Conservation (phyloP, 2,888 invertebrate genomes). For the Plagodis dolabraria region DNA sequence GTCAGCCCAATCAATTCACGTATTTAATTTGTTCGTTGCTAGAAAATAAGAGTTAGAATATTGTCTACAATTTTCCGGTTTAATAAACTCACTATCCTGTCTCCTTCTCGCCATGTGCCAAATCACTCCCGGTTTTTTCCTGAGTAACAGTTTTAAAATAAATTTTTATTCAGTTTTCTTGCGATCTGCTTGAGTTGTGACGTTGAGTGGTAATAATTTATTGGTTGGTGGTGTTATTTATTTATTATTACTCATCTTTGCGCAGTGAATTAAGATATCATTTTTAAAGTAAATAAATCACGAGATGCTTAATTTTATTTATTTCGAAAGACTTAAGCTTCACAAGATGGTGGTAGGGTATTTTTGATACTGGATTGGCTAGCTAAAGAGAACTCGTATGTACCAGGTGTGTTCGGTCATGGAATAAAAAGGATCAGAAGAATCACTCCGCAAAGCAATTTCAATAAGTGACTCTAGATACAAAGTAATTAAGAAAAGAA, state of each 20-base stretch:
- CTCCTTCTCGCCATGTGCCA: neutral
- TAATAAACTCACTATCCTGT: slow-evolving; percentile 5
- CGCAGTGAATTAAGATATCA: neutral
- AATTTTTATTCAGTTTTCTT: neutral
- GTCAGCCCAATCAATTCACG: slow-evolving; percentile 6
- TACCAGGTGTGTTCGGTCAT: too few relatives aligned
- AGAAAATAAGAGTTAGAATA: slow-evolving; percentile 11
- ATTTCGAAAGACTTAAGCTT: too few relatives aligned
- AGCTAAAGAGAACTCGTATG: too few relatives aligned
- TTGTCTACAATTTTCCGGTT: slow-evolving; percentile 16
- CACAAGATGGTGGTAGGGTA: too few relatives aligned
- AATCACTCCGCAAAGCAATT: too few relatives aligned
- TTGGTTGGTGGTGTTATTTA: neutral
- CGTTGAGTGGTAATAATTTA: slow-evolving; percentile 8
- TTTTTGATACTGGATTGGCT: too few relatives aligned
- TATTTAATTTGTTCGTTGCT: slow-evolving; percentile 6
- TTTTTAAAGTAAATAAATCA: too few relatives aligned
- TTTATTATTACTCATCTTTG: neutral
- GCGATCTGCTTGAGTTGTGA: slow-evolving; percentile 3
- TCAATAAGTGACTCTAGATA: too few relatives aligned
- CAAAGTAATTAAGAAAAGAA: too few relatives aligned
- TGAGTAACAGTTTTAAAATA: slow-evolving; percentile 20
- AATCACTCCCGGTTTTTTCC: slow-evolving; percentile 9
- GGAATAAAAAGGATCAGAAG: too few relatives aligned
- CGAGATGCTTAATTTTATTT: too few relatives aligned